Evolutionary conservation across 2,888 invertebrate genomes (phyloP), one percentile per base, ranked within the genome.

Genomic region (Pediacus dermestoides): DNA sequence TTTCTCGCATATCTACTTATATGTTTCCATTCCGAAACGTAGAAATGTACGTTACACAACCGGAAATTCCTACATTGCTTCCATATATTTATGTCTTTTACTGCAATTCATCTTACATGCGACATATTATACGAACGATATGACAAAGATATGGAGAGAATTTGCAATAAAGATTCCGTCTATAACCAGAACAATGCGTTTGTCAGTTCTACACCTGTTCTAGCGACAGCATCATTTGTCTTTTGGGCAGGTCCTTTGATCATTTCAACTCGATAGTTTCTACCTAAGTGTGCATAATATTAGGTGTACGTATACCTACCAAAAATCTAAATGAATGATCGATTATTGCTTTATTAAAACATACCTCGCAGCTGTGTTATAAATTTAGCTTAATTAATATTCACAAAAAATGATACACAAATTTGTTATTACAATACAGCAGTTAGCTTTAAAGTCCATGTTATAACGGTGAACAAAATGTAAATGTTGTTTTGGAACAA

Each of bases 201-300:
- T 48, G 50, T 48, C 48, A 50, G 42, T 44, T 42, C 45, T 48
- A 46, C 48, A 48, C 46, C 48, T 50, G 50, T 48, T 48, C 46
- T 32, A 34, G 39, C 39, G 46, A 42, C 46, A 39, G 37, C 25
- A 39, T 41, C 45, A 48, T 50, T 50, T 48, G 44, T 50, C 48
- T 50, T 46, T 36, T 34, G 39, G 39, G 28, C n/a, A n/a, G n/a
- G n/a, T n/a, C 23, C 10, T 23, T 23, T 23, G 23, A 23, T 23
- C 23, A 23, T 3, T 23, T 23, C 23, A 23, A 23, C 10, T 6
- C 18, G 4, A 18, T 18, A 18, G 18, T 18, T 18, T 23, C 23
- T 23, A 3, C n/a, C n/a, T n/a, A n/a, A n/a, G n/a, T n/a, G n/a
- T n/a, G n/a, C n/a, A n/a, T n/a, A n/a, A n/a, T n/a, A n/a, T n/a